Base-by-base conservation (phyloP, 2,888 invertebrate species). In the Ischnus inquisitorius region DNA sequence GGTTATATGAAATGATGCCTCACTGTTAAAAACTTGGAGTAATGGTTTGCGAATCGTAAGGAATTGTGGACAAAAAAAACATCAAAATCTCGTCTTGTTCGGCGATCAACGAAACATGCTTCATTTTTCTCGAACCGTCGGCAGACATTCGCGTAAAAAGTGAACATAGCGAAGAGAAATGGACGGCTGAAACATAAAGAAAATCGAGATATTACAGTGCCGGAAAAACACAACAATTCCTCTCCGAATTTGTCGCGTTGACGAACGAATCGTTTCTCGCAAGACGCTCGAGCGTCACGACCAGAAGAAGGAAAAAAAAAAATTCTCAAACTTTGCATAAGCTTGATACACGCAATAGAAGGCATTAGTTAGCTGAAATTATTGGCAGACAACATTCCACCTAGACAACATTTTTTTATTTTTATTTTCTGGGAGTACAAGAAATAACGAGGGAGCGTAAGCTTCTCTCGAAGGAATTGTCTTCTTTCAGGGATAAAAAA, bases 1-100 rank as follows among this genome's bases (percentile, higher is more conserved):
- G 93, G 93, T 93, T 92, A 93, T 92, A 93, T 91, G 92, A 93
- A 93, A 89, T 90, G 93, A 93, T 93, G 93, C 92, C 93, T 90
- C 88, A 88, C 91, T 90, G 69, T 82, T 82, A 60, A 57, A 71
- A 84, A 84, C 84, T 82, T 84, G 81, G 79, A 88, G 85, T 79
- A 80, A 87, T 84, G 84, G 80, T 84, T 77, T 86, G 80, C 79
- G 64, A 81, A 81, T 82, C 22, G 68, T 54, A 69, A 28, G 51
- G 48, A 39, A 48, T 14, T 10, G 12, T 68, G 48, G 57, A 43
- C 34, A 46, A 67, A 25, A 25, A 25, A 67, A 48, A 25, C 14
- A 25, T 25, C n/a, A 65, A 34, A 65, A 51, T 3, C 1, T 51
- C 51, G 51, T 51, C 8, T 19, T 16, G n/a, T 54, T 62, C 62